These are phyloP conservation scores for Scaptomyza polygonia DNA, from an alignment of 2,888 invertebrate genomes.

Conservation along the genomic window DNA sequence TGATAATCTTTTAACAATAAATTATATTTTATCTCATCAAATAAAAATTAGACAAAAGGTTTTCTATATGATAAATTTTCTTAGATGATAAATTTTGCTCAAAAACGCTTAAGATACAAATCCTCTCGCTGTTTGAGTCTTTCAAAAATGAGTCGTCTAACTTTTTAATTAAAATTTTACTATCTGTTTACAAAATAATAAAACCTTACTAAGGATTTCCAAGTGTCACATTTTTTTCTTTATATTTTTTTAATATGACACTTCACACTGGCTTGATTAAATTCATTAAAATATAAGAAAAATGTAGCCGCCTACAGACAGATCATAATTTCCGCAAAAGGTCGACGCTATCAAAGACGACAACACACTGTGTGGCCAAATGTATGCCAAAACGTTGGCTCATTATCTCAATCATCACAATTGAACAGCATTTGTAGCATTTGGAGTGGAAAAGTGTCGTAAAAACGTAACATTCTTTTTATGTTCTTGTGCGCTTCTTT, in stretches of 20 bases:
- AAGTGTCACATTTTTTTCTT: neutral
- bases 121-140: neutral
- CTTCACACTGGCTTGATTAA: constrained; percentile 44
- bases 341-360: constrained; percentile 27
- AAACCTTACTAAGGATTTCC: neutral
- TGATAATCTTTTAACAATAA: neutral
- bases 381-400: constrained; percentile 58
- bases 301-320: constrained; percentile 32
- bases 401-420: constrained; percentile 77
- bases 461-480: constrained; percentile 57
- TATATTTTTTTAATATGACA: neutral
- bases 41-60: too few relatives aligned
- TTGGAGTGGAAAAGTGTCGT: constrained; percentile 72
- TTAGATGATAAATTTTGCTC: neutral
- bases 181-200: neutral
- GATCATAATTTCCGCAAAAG: constrained; percentile 75
- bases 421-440: constrained; percentile 70
- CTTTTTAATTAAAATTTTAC: neutral
- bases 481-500: constrained; percentile 29
- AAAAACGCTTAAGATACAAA: neutral
- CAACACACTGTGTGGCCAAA: constrained; percentile 25
- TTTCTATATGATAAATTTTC: too few relatives aligned
- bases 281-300: constrained; percentile 32
- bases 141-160: neutral
- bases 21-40: neutral